Evolutionary conservation across 2,113 vertebrate species (phyloP).

Genomic region (Phalacrocorax pelagicus): DNA sequence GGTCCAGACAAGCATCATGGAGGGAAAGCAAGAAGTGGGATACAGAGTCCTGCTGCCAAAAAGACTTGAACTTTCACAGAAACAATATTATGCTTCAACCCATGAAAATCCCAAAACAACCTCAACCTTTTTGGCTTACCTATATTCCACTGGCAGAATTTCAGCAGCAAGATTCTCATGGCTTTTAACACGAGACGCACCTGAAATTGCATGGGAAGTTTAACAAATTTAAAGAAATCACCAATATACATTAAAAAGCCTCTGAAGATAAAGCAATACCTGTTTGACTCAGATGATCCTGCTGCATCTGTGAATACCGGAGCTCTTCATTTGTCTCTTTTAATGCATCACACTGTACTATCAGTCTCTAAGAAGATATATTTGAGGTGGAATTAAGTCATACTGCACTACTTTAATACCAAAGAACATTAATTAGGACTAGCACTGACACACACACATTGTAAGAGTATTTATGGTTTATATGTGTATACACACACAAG

Average conservation of each 20-base stretch:
- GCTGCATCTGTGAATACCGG: constrained; percentile 89
- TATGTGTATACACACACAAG: background rate
- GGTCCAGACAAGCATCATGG: background rate
- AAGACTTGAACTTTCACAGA: background rate
- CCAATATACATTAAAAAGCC: background rate
- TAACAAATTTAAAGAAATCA: background rate
- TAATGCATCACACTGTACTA: constrained; percentile 89
- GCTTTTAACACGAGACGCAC: constrained; percentile 74
- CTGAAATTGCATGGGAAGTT: constrained; percentile 59
- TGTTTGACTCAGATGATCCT: constrained; percentile 88
- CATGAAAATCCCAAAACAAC: background rate
- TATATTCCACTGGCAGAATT: constrained; percentile 91
- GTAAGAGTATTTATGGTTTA: background rate
- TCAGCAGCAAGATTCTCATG: constrained; percentile 94
- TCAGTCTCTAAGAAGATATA: constrained; percentile 79
- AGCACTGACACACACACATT: background rate
- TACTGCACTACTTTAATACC: background rate
- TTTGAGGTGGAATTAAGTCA: background rate
- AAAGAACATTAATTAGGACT: background rate
- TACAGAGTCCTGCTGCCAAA: background rate
- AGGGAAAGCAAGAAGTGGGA: background rate
- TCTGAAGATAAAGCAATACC: constrained; percentile 70
- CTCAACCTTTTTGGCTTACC: constrained; percentile 71
- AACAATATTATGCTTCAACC: background rate
- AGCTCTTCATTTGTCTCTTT: constrained; percentile 96